Base-by-base conservation (phyloP, 2,888 invertebrate species). In the Blomia tropicalis region DNA sequence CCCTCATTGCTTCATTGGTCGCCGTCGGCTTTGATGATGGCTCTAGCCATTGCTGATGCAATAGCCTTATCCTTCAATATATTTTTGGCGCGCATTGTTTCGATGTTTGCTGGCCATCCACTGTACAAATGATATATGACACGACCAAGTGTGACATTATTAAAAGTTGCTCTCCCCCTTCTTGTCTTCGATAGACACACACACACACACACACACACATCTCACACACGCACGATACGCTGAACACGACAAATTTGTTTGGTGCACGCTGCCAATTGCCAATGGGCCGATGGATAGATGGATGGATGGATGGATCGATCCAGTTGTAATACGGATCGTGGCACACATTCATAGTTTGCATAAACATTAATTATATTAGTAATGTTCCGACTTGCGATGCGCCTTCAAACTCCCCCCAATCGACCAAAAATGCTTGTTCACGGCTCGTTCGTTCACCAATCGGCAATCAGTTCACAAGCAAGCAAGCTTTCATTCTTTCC, bases 321-420 rank as follows among this genome's bases (percentile, higher is more conserved):
- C 51, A 47, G 51, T n/a, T 19, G 7, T 47, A 47, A 47, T 47
- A 47, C 51, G 7, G 23, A 19, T 27, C 51, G 5, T 7, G 14
- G 51, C 23, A n/a, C 7, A 47, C 51, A 47, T n/a, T n/a, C n/a
- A n/a, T n/a, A 47, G 51, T 47, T 47, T 47, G 51, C 51, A 47
- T 47, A 47, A 47, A 47, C 51, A 47, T 47, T 47, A 47, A 47
- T 47, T 47, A 47, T 47, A 47, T 47, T 47, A 47, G 41, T n/a
- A 41, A n/a, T n/a, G n/a, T 14, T 17, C 41, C 41, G 41, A n/a
- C 41, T 17, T n/a, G 41, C 41, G n/a, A n/a, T n/a, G n/a, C n/a
- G n/a, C n/a, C n/a, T n/a, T n/a, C n/a, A n/a, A n/a, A n/a, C n/a
- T n/a, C n/a, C n/a, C n/a, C n/a, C n/a, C n/a, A n/a, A n/a, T n/a